Conservation (phyloP, 2,797 vertebrate species). For the Steatocranus sp. region DNA sequence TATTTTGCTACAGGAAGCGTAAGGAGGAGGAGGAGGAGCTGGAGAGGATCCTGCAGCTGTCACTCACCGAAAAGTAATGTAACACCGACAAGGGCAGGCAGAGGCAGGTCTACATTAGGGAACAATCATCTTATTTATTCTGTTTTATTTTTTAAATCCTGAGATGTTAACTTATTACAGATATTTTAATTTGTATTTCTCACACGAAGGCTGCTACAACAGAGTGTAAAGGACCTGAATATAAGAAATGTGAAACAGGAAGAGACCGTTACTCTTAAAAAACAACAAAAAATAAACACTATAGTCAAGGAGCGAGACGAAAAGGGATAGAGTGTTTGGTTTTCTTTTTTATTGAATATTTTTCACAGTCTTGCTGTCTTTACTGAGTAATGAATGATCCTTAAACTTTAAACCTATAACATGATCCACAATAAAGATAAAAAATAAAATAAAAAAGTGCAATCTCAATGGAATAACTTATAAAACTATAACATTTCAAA, state of each 20-base stretch:
- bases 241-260: neutral
- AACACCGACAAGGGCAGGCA: slow-evolving; percentile 3
- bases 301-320: slow-evolving; percentile 28
- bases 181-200: slow-evolving; percentile 66
- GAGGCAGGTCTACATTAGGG: slow-evolving; percentile 38
- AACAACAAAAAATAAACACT: neutral
- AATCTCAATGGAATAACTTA: slow-evolving; percentile 54
- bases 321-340: slow-evolving; percentile 40
- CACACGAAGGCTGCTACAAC: slow-evolving; percentile 57
- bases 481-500: slow-evolving; percentile 59
- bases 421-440: slow-evolving; percentile 47
- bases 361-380: slow-evolving; percentile 72
- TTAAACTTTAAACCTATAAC: slow-evolving; percentile 63
- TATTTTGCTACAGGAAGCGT: slow-evolving; percentile 61
- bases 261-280: slow-evolving; percentile 5
- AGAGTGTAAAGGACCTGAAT: slow-evolving; percentile 19
- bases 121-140: slow-evolving; percentile 67
- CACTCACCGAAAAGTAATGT: slow-evolving; percentile 90
- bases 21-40: slow-evolving; percentile 90
- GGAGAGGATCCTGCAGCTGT: slow-evolving; percentile 88
- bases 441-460: slow-evolving; percentile 21
- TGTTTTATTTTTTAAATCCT: slow-evolving; percentile 58
- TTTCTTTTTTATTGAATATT: slow-evolving; percentile 57
- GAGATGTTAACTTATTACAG: slow-evolving; percentile 75
- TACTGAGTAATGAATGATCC: slow-evolving; percentile 61